Evolutionary conservation across 2,888 invertebrate species (phyloP), one percentile per base, ranked within the genome.

Genomic region (Plusia festucae): DNA sequence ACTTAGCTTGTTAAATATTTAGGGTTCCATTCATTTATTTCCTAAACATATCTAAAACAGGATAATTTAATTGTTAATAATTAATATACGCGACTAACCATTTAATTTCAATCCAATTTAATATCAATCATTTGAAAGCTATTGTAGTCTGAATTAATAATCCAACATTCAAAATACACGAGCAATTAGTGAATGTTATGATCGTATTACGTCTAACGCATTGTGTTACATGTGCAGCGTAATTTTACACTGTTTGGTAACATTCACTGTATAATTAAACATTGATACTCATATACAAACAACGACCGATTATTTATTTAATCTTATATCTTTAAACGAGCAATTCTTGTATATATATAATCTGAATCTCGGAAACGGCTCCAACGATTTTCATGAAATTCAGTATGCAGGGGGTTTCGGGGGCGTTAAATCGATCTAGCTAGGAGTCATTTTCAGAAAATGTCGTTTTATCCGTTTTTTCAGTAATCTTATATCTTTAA

Each of bases 251-350:
- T 57, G 30, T 72, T 55, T 53, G 20, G 68, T 32, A 54, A 58
- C 9, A 60, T 68, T 46, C 16, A 54, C 60, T n/a, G 27, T 73
- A 52, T 65, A 49, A 72, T 73, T 73, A 64, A 57, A 15, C 16
- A 30, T 22, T 27, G 53, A 68, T 68, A 64, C 57, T 59, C 51
- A 65, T 64, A 68, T 60, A 68, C 32, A 65, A 64, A 59, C 16
- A 13, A 18, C 11, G 9, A 49, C 16, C 13, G n/a, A 49, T 69
- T 52, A 57, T 63, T 18, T 32, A 54, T 53, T 63, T 73, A 63
- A 71, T 68, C n/a, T n/a, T n/a, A n/a, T n/a, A n/a, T n/a, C n/a
- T n/a, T n/a, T n/a, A n/a, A n/a, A n/a, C n/a, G n/a, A n/a, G n/a
- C n/a, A n/a, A n/a, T n/a, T n/a, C n/a, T n/a, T n/a, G n/a, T n/a